Evolutionary conservation across 2,888 invertebrate genomes (phyloP).

Genomic region (Trissolcus brochymenae): DNA sequence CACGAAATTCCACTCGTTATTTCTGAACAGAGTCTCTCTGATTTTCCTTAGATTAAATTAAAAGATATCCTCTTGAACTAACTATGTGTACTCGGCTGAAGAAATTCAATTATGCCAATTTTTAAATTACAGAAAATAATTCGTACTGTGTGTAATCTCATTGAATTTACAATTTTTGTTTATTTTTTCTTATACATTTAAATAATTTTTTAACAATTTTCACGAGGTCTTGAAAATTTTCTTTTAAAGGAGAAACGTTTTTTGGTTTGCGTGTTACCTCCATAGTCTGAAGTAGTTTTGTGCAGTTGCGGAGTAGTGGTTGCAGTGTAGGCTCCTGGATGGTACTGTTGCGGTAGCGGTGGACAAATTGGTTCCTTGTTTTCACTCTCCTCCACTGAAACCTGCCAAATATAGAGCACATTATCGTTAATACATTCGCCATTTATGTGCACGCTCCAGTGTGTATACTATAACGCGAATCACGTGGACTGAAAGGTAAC

Average conservation of each 20-base stretch:
- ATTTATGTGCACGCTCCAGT: conserved; percentile 65
- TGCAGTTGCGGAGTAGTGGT: conserved; percentile 69
- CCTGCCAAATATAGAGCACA: conserved; percentile 67
- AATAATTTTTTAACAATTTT: too few relatives aligned
- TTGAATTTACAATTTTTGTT: too few relatives aligned
- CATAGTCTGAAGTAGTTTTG: conserved; percentile 71
- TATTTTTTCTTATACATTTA: too few relatives aligned
- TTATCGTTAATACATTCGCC: conserved; percentile 71
- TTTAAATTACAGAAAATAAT: too few relatives aligned
- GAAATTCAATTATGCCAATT: too few relatives aligned
- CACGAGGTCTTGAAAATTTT: too few relatives aligned
- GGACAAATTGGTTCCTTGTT: conserved; percentile 76
- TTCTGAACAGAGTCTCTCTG: conserved; percentile 20
- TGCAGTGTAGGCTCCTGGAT: conserved; percentile 69
- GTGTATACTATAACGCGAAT: conserved; percentile 54
- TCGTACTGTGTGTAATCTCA: too few relatives aligned
- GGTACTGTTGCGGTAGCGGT: conserved; percentile 73
- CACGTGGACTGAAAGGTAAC: conserved; percentile 62
- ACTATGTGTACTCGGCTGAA: conserved; percentile 7
- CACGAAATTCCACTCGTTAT: conserved; percentile 27
- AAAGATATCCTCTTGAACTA: conserved; percentile 30
- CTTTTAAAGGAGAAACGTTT: too few relatives aligned
- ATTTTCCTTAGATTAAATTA: conserved; percentile 48
- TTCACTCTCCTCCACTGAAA: conserved; percentile 71
- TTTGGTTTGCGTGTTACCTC: conserved; percentile 60